Evolutionary conservation across 2,113 vertebrate genomes (phyloP).

Genomic region (Rutilus rutilus): DNA sequence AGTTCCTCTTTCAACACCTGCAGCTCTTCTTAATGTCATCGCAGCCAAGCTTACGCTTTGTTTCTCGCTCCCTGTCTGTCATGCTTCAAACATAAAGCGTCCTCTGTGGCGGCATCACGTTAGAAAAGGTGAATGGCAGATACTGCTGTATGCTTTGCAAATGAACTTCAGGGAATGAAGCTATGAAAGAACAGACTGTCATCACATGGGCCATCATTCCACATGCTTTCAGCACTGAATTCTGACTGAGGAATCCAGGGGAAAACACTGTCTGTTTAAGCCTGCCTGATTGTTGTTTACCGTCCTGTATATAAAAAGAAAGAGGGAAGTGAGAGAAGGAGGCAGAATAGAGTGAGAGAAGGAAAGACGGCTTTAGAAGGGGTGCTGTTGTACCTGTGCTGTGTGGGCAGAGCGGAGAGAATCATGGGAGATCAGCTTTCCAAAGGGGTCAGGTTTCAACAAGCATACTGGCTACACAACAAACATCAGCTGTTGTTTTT

Average conservation of each 20-base stretch:
- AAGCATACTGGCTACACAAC: constrained; percentile 15
- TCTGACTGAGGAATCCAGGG: not conserved
- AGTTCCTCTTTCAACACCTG: constrained; percentile 13
- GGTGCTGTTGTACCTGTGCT: constrained; percentile 8
- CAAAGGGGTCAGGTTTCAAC: constrained; percentile 20
- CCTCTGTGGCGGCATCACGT: constrained; percentile 36
- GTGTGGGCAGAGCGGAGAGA: constrained; percentile 1
- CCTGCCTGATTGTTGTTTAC: not conserved
- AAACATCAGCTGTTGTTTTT: constrained; percentile 30
- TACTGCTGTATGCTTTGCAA: constrained; percentile 24
- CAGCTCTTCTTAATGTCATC: not conserved
- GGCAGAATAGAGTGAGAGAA: not conserved
- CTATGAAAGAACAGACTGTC: not conserved
- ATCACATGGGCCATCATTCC: not conserved
- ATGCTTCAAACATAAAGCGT: not conserved
- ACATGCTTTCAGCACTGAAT: constrained; percentile 3
- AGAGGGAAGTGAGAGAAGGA: not conserved
- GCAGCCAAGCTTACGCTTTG: not conserved
- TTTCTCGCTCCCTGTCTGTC: not conserved
- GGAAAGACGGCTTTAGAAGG: not conserved
- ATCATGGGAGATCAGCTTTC: constrained; percentile 35
- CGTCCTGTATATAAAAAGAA: not conserved
- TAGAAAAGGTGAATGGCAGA: constrained; percentile 4
- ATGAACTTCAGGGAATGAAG: constrained; percentile 11
- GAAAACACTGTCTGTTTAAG: not conserved